Base-by-base conservation (phyloP, 2,888 invertebrate genomes). In the Sinohyriopsis cumingii region DNA sequence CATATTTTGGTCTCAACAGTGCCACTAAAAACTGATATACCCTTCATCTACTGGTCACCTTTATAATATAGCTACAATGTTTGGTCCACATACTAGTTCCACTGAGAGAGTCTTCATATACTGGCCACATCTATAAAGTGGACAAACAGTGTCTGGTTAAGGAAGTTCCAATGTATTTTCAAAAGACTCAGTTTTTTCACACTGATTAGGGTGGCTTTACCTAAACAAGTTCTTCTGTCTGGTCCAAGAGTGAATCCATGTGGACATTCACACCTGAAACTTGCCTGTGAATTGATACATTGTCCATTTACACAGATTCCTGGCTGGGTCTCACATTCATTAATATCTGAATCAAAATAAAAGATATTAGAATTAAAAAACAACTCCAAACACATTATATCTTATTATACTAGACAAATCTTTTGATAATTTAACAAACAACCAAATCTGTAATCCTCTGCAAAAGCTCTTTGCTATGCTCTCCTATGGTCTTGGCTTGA, bases 211-310 rank as follows among this genome's bases (percentile, higher is more conserved):
- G 2, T 55, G 19, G 15, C 60, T 84, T 84, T 87, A 94, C 94
- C 94, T 79, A 94, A 90, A 87, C 96, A 96, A 28, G 94, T 93
- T 84, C 94, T 91, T 55, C 95, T 95, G 88, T 95, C 95, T 55
- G 93, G 93, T 67, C 94, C 94, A 3, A 95, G 93, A 92, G 94
- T 95, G 88, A 95, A 95, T 54, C 95, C 95, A 79, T 94, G 94
- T 0, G 95, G 95, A 88, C 96, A 96, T 69, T 94, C 92, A 86
- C 96, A 96, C 74, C 94, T 94, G 89, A 95, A 96, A 67, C 94
- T 95, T 65, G 96, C 96, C 6, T 94, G 94, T 15, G 94, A 94
- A 89, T 96, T 96, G 81, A 95, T 91, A 83, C 96, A 96, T 72
- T 94, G 91, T 1, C 95, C 94, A 61, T 95, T 94, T 1, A 94